phyloP scores from a whole-genome alignment of 2,113 vertebrate genomes.

The Muntiacus reevesi region DNA sequence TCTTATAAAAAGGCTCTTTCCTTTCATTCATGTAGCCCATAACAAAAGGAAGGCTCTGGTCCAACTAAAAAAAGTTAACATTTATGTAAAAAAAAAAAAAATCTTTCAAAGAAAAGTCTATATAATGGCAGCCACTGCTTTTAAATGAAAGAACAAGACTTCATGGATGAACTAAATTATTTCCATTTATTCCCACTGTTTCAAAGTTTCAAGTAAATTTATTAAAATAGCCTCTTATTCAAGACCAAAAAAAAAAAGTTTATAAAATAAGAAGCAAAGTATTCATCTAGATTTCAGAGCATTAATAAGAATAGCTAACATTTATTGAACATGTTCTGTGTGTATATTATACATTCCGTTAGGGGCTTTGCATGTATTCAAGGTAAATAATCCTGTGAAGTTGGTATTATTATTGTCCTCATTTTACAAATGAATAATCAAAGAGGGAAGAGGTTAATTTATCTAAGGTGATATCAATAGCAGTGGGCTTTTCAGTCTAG shows the following conservation, averaged over 20 bases:
- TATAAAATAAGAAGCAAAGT: background rate
- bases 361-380: background rate
- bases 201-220: background rate
- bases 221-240: background rate
- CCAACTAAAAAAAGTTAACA: conserved; percentile 17
- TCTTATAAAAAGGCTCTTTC: conserved; percentile 87
- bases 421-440: background rate
- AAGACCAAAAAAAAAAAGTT: background rate
- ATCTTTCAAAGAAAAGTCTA: background rate
- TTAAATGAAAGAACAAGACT: background rate
- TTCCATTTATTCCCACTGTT: background rate
- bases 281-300: background rate
- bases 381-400: background rate
- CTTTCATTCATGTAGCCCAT: conserved; percentile 86
- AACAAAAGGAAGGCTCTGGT: conserved; percentile 76
- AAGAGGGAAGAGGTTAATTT: background rate
- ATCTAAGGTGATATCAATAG: background rate
- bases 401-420: background rate
- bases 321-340: background rate
- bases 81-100: background rate
- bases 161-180: background rate
- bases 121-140: background rate
- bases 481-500: background rate
- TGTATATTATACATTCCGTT: too few relatives aligned
- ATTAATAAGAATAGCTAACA: background rate